Conservation (phyloP, 2,888 invertebrate genomes). For the Tachina fera region DNA sequence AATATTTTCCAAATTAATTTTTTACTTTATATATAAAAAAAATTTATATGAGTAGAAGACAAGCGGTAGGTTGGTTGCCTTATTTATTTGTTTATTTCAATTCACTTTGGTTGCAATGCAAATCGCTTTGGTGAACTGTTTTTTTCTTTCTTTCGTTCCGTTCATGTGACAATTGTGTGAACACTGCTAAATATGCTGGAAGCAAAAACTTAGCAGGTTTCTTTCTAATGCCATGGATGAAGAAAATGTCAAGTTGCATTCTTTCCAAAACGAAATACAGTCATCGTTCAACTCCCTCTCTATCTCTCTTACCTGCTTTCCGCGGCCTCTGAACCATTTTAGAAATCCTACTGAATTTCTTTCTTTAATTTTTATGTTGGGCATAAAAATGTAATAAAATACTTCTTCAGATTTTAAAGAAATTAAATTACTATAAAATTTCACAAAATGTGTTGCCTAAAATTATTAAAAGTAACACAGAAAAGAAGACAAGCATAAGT, state of each 20-base stretch:
- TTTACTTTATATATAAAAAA: slow-evolving; percentile 3
- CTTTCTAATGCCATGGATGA: slow-evolving; percentile 11
- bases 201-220: not conserved
- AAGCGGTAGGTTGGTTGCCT: slow-evolving; percentile 66
- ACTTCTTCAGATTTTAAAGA: too few species aligned
- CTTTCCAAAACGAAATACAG: not conserved
- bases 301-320: too few species aligned
- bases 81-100: slow-evolving; percentile 9
- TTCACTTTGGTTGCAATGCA: not conserved
- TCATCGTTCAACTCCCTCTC: too few species aligned
- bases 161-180: slow-evolving; percentile 20
- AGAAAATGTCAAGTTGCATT: not conserved
- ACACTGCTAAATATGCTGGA: not conserved
- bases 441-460: too few species aligned
- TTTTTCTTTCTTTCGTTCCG: not conserved
- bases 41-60: not conserved
- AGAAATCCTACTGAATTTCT: slow-evolving; percentile 19
- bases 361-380: slow-evolving; percentile 39
- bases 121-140: slow-evolving; percentile 3
- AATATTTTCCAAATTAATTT: not conserved
- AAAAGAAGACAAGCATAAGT: too few species aligned
- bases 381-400: slow-evolving; percentile 42
- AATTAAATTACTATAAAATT: too few species aligned
- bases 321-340: slow-evolving; percentile 2
- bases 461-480: too few species aligned